phyloP scores from a whole-genome alignment of 2,113 vertebrate genomes.

The Noturus placidus region DNA sequence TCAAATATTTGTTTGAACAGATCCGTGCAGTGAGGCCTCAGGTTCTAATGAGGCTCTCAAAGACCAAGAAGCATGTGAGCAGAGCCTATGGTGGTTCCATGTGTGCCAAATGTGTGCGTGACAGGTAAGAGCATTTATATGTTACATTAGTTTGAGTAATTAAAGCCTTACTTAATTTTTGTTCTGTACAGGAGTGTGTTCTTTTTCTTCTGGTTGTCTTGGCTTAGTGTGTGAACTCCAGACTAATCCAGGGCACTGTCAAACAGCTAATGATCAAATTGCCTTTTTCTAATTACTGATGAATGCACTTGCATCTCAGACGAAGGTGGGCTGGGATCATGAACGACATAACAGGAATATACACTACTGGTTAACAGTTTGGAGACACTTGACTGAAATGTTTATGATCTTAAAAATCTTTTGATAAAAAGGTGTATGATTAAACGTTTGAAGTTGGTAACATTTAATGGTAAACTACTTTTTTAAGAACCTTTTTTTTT shows the following conservation, averaged over 20 bases:
- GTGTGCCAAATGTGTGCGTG: slow-evolving; percentile 97
- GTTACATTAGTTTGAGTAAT: background rate
- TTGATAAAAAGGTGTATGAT: no score
- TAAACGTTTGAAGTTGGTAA: no score
- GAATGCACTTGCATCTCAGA: background rate
- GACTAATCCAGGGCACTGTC: background rate
- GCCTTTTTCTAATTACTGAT: background rate
- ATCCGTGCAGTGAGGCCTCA: slow-evolving; percentile 94
- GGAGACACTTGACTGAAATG: no score
- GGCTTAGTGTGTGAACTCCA: background rate
- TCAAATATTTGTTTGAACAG: slow-evolving; percentile 62
- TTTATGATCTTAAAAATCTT: no score
- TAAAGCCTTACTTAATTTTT: background rate
- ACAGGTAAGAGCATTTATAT: slow-evolving; percentile 78
- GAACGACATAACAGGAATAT: background rate
- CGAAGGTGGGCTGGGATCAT: background rate
- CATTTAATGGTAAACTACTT: no score
- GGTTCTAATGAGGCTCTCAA: slow-evolving; percentile 97
- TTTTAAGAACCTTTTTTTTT: no score
- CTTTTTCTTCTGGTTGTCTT: background rate
- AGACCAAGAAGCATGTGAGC: slow-evolving; percentile 97
- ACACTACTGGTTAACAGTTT: no score
- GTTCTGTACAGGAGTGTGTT: background rate
- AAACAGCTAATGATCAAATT: background rate
- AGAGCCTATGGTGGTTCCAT: slow-evolving; percentile 97